Evolutionary conservation across 2,888 invertebrate genomes (phyloP).

Genomic region (Cephus pulcher): DNA sequence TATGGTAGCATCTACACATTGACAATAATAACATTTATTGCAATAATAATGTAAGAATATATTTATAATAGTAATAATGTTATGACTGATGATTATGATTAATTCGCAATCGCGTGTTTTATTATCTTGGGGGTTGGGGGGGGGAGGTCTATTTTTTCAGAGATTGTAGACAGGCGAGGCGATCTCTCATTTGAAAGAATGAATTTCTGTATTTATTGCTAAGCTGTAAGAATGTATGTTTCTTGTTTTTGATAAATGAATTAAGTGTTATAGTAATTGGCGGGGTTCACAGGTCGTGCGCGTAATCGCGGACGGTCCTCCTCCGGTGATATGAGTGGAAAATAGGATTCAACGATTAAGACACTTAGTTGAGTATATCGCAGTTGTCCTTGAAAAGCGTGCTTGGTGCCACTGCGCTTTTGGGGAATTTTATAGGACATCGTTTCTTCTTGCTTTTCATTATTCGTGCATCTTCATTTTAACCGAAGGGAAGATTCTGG

Average conservation of each 20-base stretch:
- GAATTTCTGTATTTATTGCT: not conserved
- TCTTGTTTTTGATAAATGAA: not conserved
- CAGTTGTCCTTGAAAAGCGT: constrained; percentile 28
- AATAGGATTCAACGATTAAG: constrained; percentile 55
- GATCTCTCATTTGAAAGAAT: not conserved
- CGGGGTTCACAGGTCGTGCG: not conserved
- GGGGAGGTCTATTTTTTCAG: not conserved
- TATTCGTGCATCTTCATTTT: not conserved
- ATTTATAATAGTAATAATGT: constrained; percentile 45
- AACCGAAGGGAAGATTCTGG: not conserved
- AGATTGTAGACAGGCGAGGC: not conserved
- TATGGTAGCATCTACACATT: not conserved
- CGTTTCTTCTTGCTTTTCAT: constrained; percentile 33
- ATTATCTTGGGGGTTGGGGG: constrained; percentile 18
- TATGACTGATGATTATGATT: constrained; percentile 22
- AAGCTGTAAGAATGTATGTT: not conserved
- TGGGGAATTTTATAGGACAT: not conserved
- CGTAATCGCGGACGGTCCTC: not conserved
- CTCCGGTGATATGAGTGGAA: constrained; percentile 22
- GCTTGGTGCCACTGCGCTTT: not conserved
- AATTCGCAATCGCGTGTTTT: constrained; percentile 22
- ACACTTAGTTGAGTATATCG: constrained; percentile 53
- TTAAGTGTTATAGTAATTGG: not conserved
- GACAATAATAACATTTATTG: constrained; percentile 41
- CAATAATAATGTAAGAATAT: constrained; percentile 54